Base-by-base conservation (phyloP, 2,113 vertebrate species). In the Oenanthe melanoleuca region DNA sequence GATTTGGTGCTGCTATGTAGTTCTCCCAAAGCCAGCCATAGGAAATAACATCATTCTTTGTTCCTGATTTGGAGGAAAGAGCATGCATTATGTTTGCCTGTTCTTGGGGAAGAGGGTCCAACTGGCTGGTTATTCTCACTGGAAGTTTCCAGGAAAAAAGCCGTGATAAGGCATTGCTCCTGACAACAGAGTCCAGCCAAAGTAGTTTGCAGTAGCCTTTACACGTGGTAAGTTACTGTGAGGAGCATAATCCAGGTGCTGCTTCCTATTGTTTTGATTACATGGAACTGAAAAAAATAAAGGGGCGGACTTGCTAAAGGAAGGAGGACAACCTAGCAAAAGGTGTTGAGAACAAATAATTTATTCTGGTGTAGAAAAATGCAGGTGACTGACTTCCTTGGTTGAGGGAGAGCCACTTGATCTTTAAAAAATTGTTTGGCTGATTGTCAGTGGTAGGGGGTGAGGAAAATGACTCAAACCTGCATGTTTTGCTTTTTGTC, bases 1-100 rank as follows among this genome's bases (percentile, higher is more conserved):
- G 64, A 66, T 82, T 90, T 75, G 65, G 34, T 92, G 71, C 80
- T 3, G 5, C 72, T 53, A 1, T 47, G 33, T 66, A 63, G 33
- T 60, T 95, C 22, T 90, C 17, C 66, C 31, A 52, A 70, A 88
- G 45, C 47, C 33, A 55, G 9, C 44, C 8, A 11, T 31, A 73
- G 94, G 91, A 96, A 96, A 92, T 94, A 59, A 89, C 40, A 14
- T 92, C 50, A 77, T 55, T 79, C 63, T 69, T 77, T 86, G 45
- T 91, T 91, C 38, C 86, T 65, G 21, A 16, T 38, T 77, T 66
- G 73, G 87, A 90, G 66, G 78, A 87, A 79, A 4, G 61, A 50
- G 13, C 65, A 75, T 72, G 49, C 45, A 50, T 83, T 94, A 79
- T 74, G 40, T 82, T 73, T 69, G 71, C 57, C 50, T 85, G 40